Evolutionary conservation across 2,888 invertebrate species (phyloP).

Genomic region (Maniola hyperantus): DNA sequence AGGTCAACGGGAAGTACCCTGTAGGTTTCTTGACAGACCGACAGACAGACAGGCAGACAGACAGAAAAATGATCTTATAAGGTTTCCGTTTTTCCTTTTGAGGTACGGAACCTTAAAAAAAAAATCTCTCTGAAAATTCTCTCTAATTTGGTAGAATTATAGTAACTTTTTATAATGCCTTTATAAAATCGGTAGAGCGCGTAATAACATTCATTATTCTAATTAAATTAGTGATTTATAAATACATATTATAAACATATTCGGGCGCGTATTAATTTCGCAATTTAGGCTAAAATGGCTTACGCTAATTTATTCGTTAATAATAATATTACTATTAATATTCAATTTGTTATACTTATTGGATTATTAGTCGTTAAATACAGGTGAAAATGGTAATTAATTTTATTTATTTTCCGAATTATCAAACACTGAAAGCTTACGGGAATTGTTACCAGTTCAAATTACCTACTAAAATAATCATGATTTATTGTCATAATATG

Average conservation of each 20-base stretch:
- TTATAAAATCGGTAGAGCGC: neutral
- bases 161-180: neutral
- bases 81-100: too few relatives aligned
- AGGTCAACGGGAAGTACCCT: too few relatives aligned
- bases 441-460: neutral
- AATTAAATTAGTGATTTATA: constrained; percentile 2
- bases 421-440: neutral
- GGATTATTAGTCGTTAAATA: constrained; percentile 11
- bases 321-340: constrained; percentile 33
- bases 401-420: neutral
- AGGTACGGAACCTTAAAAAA: too few relatives aligned
- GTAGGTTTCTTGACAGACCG: too few relatives aligned
- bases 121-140: too few relatives aligned
- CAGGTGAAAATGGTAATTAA: constrained; percentile 9
- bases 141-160: neutral
- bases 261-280: constrained; percentile 12
- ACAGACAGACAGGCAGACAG: too few relatives aligned
- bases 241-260: neutral
- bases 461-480: too few relatives aligned
- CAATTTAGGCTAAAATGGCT: constrained; percentile 20
- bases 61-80: too few relatives aligned
- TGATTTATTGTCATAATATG: too few relatives aligned
- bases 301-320: constrained; percentile 28
- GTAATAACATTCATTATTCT: neutral
- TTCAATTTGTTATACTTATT: constrained; percentile 28